These are phyloP conservation scores for Triplophysa bombifrons DNA, from an alignment of 2,797 vertebrate species.

Conservation along the genomic window DNA sequence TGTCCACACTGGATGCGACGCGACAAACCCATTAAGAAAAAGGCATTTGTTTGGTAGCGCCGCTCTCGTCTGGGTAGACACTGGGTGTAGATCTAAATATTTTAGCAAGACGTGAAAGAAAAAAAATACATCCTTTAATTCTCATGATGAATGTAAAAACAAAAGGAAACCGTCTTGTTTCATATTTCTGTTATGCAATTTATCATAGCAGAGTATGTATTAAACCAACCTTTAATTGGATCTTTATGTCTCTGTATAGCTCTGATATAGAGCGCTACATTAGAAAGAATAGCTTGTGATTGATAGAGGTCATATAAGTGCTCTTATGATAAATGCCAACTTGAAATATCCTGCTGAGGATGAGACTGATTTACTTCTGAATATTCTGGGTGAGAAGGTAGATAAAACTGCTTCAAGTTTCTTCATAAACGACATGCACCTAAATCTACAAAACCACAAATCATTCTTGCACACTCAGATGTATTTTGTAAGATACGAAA, in stretches of 20 bases:
- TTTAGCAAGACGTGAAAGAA: no score
- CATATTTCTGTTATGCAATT: neutral
- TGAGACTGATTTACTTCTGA: neutral
- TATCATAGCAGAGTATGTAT: neutral
- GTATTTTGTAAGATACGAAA: no score
- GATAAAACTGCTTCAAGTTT: conserved; percentile 2
- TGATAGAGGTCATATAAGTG: conserved; percentile 62
- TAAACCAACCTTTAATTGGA: neutral
- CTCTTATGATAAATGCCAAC: conserved; percentile 47
- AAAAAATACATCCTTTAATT: no score
- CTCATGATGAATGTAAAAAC: neutral
- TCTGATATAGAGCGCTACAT: neutral
- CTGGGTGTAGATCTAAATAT: no score
- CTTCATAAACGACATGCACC: neutral
- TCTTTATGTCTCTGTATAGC: neutral
- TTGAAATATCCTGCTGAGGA: conserved; percentile 32
- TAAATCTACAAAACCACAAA: neutral
- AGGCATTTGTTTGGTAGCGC: no score
- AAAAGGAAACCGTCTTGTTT: neutral
- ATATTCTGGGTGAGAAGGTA: neutral
- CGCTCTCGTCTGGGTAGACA: no score
- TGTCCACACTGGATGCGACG: no score
- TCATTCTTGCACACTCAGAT: no score
- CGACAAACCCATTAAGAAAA: no score
- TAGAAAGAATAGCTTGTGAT: conserved; percentile 54